Evolutionary conservation across 2,113 vertebrate species (phyloP).

Genomic region (Centropus bengalensis): DNA sequence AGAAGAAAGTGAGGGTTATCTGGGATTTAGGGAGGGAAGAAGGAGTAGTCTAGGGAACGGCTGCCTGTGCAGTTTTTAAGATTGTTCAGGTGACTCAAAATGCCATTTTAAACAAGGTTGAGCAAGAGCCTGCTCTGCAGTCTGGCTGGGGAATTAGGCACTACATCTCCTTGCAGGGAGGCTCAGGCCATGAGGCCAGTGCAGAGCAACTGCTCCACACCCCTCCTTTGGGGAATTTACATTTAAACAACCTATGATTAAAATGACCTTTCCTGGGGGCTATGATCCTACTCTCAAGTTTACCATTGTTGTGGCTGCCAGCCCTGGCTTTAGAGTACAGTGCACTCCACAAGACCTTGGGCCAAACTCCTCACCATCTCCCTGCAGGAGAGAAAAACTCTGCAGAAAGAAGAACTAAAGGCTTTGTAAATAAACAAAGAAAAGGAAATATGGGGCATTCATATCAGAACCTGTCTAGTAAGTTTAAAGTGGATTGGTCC

Average conservation of each 20-base stretch:
- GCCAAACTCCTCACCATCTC: background rate
- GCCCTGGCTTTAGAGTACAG: rapidly evolving
- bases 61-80: background rate
- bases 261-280: rapidly evolving
- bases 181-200: rapidly evolving
- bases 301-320: background rate
- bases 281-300: rapidly evolving
- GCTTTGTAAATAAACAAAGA: background rate
- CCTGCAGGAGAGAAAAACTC: background rate
- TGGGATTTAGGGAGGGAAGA: background rate
- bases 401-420: background rate
- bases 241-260: background rate
- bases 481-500: background rate
- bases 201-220: rapidly evolving
- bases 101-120: background rate
- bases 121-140: background rate
- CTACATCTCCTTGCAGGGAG: rapidly evolving
- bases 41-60: background rate
- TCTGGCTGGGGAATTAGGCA: background rate
- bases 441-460: background rate
- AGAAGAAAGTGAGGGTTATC: background rate
- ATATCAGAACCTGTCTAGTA: background rate
- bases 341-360: rapidly evolving
- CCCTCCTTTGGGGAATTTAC: background rate
- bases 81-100: background rate